Evolutionary conservation across 37 sponge, comb jelly and placozoan species (phyloP).

Genomic region (Haliclona indistincta): DNA sequence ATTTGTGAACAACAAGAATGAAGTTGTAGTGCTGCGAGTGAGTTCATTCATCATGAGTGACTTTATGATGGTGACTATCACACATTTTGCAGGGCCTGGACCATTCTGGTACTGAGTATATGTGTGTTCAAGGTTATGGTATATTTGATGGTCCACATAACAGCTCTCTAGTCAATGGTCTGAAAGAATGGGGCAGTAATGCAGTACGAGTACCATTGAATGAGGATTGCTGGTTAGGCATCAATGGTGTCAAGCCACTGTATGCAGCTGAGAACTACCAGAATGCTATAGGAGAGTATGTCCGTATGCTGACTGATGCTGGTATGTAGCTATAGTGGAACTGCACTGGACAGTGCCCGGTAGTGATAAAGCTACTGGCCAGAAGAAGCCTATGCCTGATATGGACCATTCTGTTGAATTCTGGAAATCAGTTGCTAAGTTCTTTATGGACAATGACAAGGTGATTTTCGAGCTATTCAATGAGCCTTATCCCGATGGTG

Average conservation of each 20-base stretch:
- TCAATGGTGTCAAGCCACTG: constrained; percentile 27
- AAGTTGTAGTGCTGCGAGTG: constrained; percentile 2
- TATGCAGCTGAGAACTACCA: constrained; percentile 25
- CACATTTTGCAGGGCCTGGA: constrained; percentile 14
- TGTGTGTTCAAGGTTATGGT: constrained; percentile 22
- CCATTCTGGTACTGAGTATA: constrained; percentile 37
- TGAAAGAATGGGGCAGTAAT: constrained; percentile 26
- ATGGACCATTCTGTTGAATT: constrained; percentile 34
- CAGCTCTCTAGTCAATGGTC: constrained; percentile 4
- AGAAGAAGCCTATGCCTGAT: constrained; percentile 36
- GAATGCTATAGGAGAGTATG: not conserved
- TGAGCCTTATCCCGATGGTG: constrained; percentile 38
- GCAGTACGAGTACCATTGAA: constrained; percentile 26
- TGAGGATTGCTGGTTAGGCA: constrained; percentile 43
- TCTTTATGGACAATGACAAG: constrained; percentile 13
- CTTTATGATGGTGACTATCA: too few relatives aligned
- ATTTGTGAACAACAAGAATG: constrained; percentile 1
- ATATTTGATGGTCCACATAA: constrained; percentile 25
- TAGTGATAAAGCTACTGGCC: constrained; percentile 5
- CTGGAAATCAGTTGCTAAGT: constrained; percentile 27
- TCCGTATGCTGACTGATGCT: constrained; percentile 21
- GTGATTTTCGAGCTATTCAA: constrained; percentile 47
- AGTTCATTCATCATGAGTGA: too few relatives aligned
- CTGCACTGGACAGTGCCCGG: constrained; percentile 44
- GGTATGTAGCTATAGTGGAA: constrained; percentile 31